These are phyloP conservation scores for Myotis davidii DNA, from an alignment of 2,113 vertebrate genomes.

Conservation along the genomic window DNA sequence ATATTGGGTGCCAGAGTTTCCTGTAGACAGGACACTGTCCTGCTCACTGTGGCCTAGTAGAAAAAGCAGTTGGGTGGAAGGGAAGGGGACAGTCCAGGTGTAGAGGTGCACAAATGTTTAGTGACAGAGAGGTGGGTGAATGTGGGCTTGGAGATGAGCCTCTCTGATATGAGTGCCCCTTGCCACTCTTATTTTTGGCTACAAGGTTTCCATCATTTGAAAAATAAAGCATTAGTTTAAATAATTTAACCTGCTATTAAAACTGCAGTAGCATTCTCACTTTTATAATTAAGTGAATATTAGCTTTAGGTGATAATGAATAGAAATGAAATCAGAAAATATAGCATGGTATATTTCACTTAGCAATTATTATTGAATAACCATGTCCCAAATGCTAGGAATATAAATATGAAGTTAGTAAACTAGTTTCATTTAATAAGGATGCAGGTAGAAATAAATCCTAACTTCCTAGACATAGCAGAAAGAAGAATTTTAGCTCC, in stretches of 20 bases:
- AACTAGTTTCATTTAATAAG: background rate
- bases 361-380: slow-evolving; percentile 14
- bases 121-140: background rate
- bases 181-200: background rate
- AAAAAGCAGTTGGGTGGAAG: background rate
- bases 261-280: background rate
- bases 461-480: slow-evolving; percentile 19
- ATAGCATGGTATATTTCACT: background rate
- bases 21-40: background rate
- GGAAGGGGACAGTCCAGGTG: background rate
- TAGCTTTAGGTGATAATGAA: background rate
- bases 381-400: background rate
- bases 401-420: slow-evolving; percentile 40
- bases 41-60: background rate
- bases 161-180: background rate
- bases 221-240: slow-evolving; percentile 27
- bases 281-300: slow-evolving; percentile 32
- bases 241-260: slow-evolving; percentile 17
- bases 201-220: slow-evolving; percentile 37
- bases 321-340: slow-evolving; percentile 49
- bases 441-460: background rate
- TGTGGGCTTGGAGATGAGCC: background rate
- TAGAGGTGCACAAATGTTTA: background rate
- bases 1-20: background rate
- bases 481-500: slow-evolving; percentile 17